Evolutionary conservation across 2,888 invertebrate species (phyloP), one percentile per base, ranked within the genome.

Genomic region (Luperina testacea): DNA sequence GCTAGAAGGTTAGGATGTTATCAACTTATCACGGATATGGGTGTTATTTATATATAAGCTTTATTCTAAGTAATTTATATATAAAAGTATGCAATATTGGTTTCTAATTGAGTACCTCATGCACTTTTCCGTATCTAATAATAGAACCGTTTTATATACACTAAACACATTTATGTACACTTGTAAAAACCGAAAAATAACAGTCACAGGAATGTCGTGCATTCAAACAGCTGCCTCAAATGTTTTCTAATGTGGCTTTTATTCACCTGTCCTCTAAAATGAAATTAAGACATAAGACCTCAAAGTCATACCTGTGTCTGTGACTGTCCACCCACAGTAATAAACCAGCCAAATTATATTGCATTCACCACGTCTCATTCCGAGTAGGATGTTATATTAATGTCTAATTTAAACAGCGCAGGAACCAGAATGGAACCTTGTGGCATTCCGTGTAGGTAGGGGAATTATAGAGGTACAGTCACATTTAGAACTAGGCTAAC

Each of bases 401-500:
- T 87, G 84, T 89, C 83, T 90, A 89, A 88, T 90, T 90, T 89
- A 91, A 93, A 92, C 89, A 91, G 87, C 86, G 83, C 83, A 88
- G 92, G 92, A 90, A 90, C 92, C 89, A 94, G 91, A 90, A 89
- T 87, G 85, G 87, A 92, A 84, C 94, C 95, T 95, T 94, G 94
- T 75, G 89, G 93, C 83, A 94, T 81, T 81, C 91, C 88, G 91
- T 88, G 93, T 94, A 91, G 94, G 94, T 80, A 88, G 92, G 78
- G 51, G 64, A 72, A 67, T 78, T 73, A 65, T 75, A 67, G n/a
- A 67, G 45, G 38, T 27, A 69, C 1, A n/a, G 38, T 45, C 68
- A 70, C n/a, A 72, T 63, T 59, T 63, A 85, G 57, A 75, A 72
- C 38, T 32, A 32, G 32, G 32, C 32, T 32, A 32, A 32, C 32